phyloP scores from a whole-genome alignment of 1,140 invertebrate species.

The Caenorhabditis remanei region DNA sequence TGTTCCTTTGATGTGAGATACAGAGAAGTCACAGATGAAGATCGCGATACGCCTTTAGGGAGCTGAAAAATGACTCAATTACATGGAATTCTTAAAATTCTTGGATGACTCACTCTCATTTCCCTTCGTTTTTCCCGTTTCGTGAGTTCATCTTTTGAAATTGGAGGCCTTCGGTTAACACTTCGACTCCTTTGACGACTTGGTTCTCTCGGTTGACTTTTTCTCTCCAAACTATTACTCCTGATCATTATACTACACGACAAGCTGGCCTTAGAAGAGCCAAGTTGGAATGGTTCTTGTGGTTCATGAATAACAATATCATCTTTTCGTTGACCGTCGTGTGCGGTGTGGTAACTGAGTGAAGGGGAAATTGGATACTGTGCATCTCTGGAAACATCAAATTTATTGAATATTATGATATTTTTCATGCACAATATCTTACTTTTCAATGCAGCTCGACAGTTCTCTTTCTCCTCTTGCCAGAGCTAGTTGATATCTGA shows the following conservation, averaged over 20 bases:
- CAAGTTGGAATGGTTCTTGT: conserved; percentile 12
- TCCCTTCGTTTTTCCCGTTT: conserved; percentile 36
- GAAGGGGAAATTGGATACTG: conserved; percentile 35
- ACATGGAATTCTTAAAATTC: background rate
- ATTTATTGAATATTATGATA: background rate
- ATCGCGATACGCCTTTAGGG: conserved; percentile 42
- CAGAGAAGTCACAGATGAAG: conserved; percentile 35
- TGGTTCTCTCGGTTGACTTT: conserved; percentile 57
- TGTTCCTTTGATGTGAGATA: conserved; percentile 45
- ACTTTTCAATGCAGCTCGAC: conserved; percentile 64
- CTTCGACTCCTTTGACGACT: conserved; percentile 46
- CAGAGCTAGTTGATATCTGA: conserved; percentile 70
- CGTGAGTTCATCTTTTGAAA: conserved; percentile 33
- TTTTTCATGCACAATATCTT: background rate
- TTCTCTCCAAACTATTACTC: conserved; percentile 54
- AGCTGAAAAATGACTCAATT: conserved; percentile 13
- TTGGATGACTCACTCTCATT: conserved; percentile 25
- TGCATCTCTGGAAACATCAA: background rate
- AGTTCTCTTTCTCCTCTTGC: conserved; percentile 74
- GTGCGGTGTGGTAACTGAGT: conserved; percentile 22
- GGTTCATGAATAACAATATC: conserved; percentile 48
- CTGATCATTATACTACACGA: conserved; percentile 30
- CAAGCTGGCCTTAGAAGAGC: conserved; percentile 24
- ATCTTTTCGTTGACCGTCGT: conserved; percentile 19
- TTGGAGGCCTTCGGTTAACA: conserved; percentile 50